A percentile compares a stretch with the other conserved stretches of the same genome.
Evolutionary conservation across 30 jellyfish, hydroid and myxozoan genomes (phyloP).

Genomic region (Mastigias papua): DNA sequence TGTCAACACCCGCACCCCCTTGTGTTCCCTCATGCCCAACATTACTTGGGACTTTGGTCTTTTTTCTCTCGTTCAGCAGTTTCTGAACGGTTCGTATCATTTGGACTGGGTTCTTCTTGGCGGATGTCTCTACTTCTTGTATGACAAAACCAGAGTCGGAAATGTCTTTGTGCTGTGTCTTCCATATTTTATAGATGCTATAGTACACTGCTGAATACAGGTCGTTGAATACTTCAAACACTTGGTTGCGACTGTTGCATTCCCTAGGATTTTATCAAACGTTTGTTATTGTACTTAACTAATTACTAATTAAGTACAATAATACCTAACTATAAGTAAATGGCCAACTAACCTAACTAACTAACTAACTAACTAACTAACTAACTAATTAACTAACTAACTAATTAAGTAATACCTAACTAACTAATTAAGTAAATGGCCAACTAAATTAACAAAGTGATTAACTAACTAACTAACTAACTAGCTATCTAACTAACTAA

Average conservation of each 20-base stretch:
- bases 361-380: too few species aligned
- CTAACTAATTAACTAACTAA: too few species aligned
- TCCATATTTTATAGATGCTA: conserved; percentile 82
- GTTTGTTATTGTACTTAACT: too few species aligned
- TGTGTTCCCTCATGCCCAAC: conserved; percentile 12
- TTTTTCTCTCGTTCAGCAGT: conserved; percentile 60
- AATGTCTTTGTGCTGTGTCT: conserved; percentile 83
- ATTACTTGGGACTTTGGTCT: conserved; percentile 34
- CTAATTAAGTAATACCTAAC: too few species aligned
- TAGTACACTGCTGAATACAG: conserved; percentile 77
- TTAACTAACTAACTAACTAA: too few species aligned
- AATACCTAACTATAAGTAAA: too few species aligned
- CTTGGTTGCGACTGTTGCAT: conserved; percentile 75
- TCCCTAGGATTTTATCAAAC: too few species aligned
- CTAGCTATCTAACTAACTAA: too few species aligned
- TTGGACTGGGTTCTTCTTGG: conserved; percentile 77
- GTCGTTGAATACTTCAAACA: conserved; percentile 82
- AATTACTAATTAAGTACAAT: too few species aligned
- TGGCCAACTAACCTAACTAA: too few species aligned
- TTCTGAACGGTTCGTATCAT: conserved; percentile 58
- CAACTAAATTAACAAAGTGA: too few species aligned
- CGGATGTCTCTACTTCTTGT: conserved; percentile 87
- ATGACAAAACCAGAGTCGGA: conserved; percentile 95
- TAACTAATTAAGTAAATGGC: too few species aligned
- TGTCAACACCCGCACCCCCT: conserved; percentile 49